phyloP scores from a whole-genome alignment of 2,113 vertebrate species.

The Daphoenositta chrysoptera region DNA sequence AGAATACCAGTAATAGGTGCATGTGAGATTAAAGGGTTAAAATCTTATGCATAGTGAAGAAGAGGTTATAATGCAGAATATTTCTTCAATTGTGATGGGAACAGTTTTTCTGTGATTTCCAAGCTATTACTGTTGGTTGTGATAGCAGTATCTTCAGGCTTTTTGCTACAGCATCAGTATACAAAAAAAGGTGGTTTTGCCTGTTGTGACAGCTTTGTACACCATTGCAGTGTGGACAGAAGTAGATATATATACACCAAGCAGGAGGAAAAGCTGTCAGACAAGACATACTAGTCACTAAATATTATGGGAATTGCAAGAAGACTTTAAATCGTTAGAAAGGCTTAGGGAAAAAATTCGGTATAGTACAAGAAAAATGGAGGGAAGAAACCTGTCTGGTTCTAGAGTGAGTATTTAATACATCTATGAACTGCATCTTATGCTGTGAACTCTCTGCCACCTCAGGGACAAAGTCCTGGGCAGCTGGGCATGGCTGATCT shows the following conservation, averaged over 20 bases:
- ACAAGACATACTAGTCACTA: neutral
- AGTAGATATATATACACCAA: neutral
- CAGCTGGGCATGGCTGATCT: conserved; percentile 87
- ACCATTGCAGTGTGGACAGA: neutral
- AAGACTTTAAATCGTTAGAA: neutral
- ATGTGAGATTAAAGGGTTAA: neutral
- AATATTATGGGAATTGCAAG: neutral
- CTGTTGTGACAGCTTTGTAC: neutral
- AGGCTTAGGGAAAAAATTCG: neutral
- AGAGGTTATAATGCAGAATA: neutral
- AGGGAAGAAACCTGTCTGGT: neutral
- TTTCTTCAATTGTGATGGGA: neutral
- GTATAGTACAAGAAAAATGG: neutral
- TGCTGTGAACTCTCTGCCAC: neutral
- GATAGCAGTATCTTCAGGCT: neutral
- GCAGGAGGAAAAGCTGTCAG: neutral
- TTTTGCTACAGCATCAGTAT: neutral
- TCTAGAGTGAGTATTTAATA: neutral
- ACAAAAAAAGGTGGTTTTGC: neutral
- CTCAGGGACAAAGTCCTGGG: conserved; percentile 84
- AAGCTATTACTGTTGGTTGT: neutral
- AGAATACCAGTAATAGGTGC: neutral
- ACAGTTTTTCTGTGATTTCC: neutral
- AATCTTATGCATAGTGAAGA: neutral
- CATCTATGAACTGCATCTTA: rapidly evolving